phyloP scores from a whole-genome alignment of 2,113 vertebrate species.

The Balaeniceps rex region DNA sequence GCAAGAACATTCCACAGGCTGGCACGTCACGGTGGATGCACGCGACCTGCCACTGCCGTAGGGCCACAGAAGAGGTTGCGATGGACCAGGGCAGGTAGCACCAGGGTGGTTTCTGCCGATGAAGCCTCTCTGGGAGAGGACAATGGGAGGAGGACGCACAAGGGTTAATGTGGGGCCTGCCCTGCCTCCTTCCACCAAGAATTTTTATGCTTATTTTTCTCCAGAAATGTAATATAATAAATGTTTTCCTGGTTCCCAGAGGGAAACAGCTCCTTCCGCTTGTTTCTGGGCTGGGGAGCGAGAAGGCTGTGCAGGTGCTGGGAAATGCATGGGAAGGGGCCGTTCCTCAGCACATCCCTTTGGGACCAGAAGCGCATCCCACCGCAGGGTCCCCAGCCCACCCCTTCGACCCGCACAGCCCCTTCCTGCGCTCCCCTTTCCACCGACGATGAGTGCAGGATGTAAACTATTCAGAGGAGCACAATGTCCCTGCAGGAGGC shows the following conservation, averaged over 20 bases:
- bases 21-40: rapidly evolving
- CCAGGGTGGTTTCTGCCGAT: background rate
- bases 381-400: background rate
- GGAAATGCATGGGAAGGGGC: background rate
- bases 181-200: background rate
- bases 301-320: background rate
- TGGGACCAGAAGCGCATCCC: background rate
- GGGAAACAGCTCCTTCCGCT: background rate
- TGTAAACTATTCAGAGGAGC: background rate
- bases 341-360: background rate
- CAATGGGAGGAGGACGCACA: background rate
- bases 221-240: background rate
- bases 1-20: background rate
- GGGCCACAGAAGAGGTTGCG: background rate
- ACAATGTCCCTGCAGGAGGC: background rate
- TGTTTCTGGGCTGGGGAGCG: background rate
- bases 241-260: background rate
- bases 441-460: rapidly evolving
- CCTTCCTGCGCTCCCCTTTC: background rate
- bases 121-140: background rate
- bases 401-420: rapidly evolving
- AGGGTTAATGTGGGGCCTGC: background rate
- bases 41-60: background rate
- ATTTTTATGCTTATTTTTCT: background rate
- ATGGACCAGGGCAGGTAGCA: background rate